These are phyloP conservation scores for Acanthoscelides obtectus DNA, from an alignment of 2,888 invertebrate genomes.

Conservation along the genomic window DNA sequence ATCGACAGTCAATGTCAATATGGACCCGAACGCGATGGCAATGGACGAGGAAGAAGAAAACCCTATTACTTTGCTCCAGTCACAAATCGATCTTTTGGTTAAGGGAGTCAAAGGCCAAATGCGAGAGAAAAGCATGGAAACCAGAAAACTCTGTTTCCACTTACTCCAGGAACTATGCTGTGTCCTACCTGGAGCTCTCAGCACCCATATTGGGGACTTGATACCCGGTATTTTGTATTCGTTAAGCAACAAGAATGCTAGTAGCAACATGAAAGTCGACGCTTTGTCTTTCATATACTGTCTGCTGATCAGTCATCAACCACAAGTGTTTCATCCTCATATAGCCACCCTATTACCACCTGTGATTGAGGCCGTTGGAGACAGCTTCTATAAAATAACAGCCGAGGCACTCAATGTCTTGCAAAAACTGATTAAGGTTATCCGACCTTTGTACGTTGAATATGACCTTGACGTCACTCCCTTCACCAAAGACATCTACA, in stretches of 20 bases:
- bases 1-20: slow-evolving; percentile 59
- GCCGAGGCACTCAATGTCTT: slow-evolving; percentile 92
- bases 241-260: slow-evolving; percentile 86
- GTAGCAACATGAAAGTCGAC: slow-evolving; percentile 97
- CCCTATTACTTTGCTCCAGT: slow-evolving; percentile 57
- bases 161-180: slow-evolving; percentile 85
- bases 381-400: slow-evolving; percentile 97
- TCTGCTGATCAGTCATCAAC: slow-evolving; percentile 73
- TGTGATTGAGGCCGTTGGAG: slow-evolving; percentile 84
- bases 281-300: slow-evolving; percentile 88
- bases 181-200: slow-evolving; percentile 85
- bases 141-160: slow-evolving; percentile 87
- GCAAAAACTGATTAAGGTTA: slow-evolving; percentile 91
- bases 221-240: slow-evolving; percentile 88
- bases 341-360: slow-evolving; percentile 76
- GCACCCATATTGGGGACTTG: slow-evolving; percentile 66
- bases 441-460: slow-evolving; percentile 70
- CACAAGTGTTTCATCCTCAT: slow-evolving; percentile 75
- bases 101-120: slow-evolving; percentile 85
- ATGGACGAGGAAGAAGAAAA: slow-evolving; percentile 58
- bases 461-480: slow-evolving; percentile 65
- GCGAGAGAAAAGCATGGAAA: slow-evolving; percentile 80
- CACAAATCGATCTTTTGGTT: slow-evolving; percentile 72
- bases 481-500: slow-evolving; percentile 77
- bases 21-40: slow-evolving; percentile 63